Evolutionary conservation across 2,888 invertebrate genomes (phyloP).

Genomic region (Monochamus alternatus): DNA sequence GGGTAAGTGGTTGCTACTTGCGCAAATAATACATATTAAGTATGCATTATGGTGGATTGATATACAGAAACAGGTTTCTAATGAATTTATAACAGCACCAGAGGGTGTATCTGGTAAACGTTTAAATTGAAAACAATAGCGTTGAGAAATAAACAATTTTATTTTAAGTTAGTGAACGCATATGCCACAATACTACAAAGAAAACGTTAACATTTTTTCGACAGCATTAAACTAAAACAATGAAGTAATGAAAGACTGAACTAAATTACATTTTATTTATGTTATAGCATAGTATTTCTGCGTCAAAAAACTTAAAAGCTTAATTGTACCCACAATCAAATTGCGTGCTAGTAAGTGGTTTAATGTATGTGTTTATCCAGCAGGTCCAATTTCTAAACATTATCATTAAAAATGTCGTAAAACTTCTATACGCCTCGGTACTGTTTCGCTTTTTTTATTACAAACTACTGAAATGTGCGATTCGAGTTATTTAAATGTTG

Average conservation of each 20-base stretch:
- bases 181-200: background rate
- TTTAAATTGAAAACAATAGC: background rate
- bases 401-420: background rate
- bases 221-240: too few relatives aligned
- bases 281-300: too few relatives aligned
- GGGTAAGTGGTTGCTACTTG: background rate
- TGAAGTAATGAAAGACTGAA: too few relatives aligned
- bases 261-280: too few relatives aligned
- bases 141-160: background rate
- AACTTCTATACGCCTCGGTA: background rate
- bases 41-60: background rate
- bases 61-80: constrained; percentile 9
- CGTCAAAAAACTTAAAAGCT: too few relatives aligned
- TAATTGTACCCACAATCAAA: background rate
- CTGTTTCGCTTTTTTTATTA: background rate
- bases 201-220: too few relatives aligned
- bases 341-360: background rate
- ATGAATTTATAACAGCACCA: background rate
- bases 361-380: background rate
- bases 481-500: constrained; percentile 14
- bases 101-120: background rate
- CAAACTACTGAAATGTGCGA: constrained; percentile 11
- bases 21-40: constrained; percentile 17
- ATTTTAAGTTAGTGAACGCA: background rate
- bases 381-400: background rate